Conservation (phyloP, 2,797 vertebrate species). For the Pipistrellus pygmaeus region DNA sequence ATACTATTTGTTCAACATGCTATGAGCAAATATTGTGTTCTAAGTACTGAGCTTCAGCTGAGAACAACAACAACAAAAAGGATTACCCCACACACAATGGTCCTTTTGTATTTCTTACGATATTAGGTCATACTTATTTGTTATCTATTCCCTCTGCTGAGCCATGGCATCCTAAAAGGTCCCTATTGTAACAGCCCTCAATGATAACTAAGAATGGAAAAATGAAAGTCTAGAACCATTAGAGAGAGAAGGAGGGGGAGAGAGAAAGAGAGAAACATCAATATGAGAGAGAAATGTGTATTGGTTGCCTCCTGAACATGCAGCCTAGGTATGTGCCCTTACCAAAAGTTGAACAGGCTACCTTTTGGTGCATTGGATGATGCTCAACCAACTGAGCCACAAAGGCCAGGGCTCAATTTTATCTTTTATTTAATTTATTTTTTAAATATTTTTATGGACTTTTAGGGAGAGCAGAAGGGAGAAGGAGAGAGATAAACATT, state of each 20-base stretch:
- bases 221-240: background rate
- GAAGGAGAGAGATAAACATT: too few species aligned
- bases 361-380: too few species aligned
- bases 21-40: background rate
- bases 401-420: background rate
- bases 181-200: background rate
- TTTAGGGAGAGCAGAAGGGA: too few species aligned
- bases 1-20: background rate
- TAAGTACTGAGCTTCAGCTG: background rate
- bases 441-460: background rate
- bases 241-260: too few species aligned
- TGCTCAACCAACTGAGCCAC: too few species aligned
- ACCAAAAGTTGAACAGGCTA: too few species aligned
- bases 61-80: background rate
- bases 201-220: background rate
- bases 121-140: background rate
- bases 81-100: background rate
- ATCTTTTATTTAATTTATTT: background rate
- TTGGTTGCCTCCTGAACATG: too few species aligned
- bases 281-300: too few species aligned
- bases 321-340: too few species aligned
- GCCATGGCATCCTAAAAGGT: background rate
- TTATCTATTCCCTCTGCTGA: background rate
- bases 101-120: background rate
- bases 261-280: too few species aligned